These are phyloP conservation scores for Python bivittatus DNA, from an alignment of 2,113 vertebrate species.

Conservation along the genomic window DNA sequence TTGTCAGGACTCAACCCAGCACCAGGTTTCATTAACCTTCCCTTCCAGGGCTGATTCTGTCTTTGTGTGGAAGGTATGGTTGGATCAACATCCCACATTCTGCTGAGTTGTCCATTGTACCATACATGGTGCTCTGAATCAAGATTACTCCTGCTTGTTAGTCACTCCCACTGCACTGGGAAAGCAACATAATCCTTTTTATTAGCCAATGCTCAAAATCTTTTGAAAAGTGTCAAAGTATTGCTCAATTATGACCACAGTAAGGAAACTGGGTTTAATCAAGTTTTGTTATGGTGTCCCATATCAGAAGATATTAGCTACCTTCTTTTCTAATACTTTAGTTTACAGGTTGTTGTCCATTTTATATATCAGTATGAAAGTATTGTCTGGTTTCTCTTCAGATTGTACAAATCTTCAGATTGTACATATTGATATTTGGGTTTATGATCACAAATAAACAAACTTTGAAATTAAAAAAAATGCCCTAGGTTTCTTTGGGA, in stretches of 20 bases:
- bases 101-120: background rate
- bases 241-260: background rate
- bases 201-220: background rate
- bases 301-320: background rate
- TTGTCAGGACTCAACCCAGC: background rate
- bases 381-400: no score
- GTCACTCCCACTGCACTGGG: background rate
- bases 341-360: background rate
- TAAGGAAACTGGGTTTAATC: background rate
- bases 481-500: no score
- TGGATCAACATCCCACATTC: background rate
- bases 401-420: no score
- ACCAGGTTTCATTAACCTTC: background rate
- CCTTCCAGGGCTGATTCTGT: background rate
- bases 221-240: background rate
- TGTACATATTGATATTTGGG: no score
- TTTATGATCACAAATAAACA: no score
- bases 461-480: no score
- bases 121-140: background rate
- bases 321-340: background rate
- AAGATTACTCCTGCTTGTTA: background rate
- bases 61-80: background rate
- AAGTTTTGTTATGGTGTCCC: background rate
- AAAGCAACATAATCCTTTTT: background rate
- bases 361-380: background rate